Evolutionary conservation across 2,888 invertebrate genomes (phyloP), one percentile per base, ranked within the genome.

Genomic region (Limnephilus marmoratus): DNA sequence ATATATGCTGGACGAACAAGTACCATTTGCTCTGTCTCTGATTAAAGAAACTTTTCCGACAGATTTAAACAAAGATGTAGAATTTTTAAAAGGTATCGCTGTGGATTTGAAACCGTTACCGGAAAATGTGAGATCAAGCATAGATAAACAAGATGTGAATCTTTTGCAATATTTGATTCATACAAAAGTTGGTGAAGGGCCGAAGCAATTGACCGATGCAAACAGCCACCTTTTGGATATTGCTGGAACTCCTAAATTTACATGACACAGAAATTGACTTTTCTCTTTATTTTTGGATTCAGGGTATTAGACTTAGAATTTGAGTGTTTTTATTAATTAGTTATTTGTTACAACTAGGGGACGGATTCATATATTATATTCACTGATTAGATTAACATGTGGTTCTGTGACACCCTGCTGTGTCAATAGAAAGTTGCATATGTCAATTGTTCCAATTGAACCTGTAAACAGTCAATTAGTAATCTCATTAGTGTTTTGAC

Each of bases 171-270:
- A 98, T 95, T 96, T 98, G 7, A 98, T 99, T 94, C 97, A 98
- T 94, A 99, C 99, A 0, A 97, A 97, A 96, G 96, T 98, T 92
- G 99, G 99, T 3, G 96, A 97, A 92, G 99, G 99, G 0, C 98
- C 99, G 13, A 85, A 85, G 49, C 89, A 92, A 68, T 31, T 93
- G 29, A 94, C 94, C 15, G 95, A 96, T 92, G 94, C 95, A 0
- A 94, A 94, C 37, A 94, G 96, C 92, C 97, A 97, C 94, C 95
- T 97, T 29, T 94, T 97, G 86, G 95, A 95, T 93, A 95, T 95
- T 93, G 94, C 94, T 93, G 97, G 97, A 49, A 93, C 95, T 85
- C 97, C 97, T 83, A 95, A 95, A 93, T 93, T 93, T 88, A 81
- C 86, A 41, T 93, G 93, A 93, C 92, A 85, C 12, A 90, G 88